Percentiles rank a stretch among this genome's conserved stretches.
Conservation (phyloP, 2,113 vertebrate species). For the Eulemur rufifrons region DNA sequence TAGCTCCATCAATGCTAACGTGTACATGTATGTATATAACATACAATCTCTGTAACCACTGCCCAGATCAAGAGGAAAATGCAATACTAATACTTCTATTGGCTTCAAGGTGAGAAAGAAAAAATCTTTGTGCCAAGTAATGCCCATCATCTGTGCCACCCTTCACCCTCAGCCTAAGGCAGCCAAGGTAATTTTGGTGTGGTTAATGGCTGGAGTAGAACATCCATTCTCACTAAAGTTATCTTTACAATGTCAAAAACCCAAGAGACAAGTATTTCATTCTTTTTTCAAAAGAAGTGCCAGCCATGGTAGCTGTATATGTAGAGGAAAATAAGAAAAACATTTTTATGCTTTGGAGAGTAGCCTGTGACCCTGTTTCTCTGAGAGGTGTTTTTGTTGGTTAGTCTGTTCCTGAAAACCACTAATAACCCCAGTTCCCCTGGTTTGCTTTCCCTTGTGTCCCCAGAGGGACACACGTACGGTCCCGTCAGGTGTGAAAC, state of each 20-base stretch:
- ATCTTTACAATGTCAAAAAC: constrained; percentile 24
- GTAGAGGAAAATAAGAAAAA: constrained; percentile 44
- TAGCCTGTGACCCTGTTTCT: constrained; percentile 8
- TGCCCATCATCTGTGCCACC: no score
- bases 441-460: not conserved
- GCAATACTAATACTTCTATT: not conserved
- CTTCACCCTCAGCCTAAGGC: not conserved
- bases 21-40: no score
- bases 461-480: not conserved
- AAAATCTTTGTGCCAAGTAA: not conserved
- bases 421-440: not conserved
- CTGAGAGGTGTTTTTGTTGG: not conserved
- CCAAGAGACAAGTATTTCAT: not conserved
- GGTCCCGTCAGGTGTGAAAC: constrained; percentile 26
- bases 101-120: not conserved
- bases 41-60: not conserved
- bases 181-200: not conserved
- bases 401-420: constrained; percentile 16
- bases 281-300: constrained; percentile 3
- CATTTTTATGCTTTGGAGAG: not conserved
- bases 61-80: not conserved
- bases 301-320: not conserved
- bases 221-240: not conserved
- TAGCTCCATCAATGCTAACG: not conserved
- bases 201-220: not conserved